These are phyloP conservation scores for Rosalia funebris DNA, from an alignment of 2,888 invertebrate genomes.

Conservation along the genomic window DNA sequence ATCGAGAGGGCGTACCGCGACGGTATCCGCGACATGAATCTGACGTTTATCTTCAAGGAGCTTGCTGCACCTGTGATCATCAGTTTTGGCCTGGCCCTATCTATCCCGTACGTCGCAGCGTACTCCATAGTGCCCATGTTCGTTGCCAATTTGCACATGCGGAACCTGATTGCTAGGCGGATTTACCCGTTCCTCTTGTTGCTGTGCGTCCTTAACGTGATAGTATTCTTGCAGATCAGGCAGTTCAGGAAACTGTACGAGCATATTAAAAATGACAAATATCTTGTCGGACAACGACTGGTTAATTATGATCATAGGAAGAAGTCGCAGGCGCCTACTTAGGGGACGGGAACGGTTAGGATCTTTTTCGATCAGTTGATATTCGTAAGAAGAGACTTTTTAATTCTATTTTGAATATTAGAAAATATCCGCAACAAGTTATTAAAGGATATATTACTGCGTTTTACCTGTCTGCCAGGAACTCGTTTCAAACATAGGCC, in stretches of 20 bases:
- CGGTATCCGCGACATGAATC: slow-evolving; percentile 91
- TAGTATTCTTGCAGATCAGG: slow-evolving; percentile 86
- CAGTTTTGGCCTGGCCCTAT: slow-evolving; percentile 87
- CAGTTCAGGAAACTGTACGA: slow-evolving; percentile 96
- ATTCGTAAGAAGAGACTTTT: neutral
- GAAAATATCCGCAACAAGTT: no score
- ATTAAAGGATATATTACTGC: neutral
- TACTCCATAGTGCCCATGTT: slow-evolving; percentile 79
- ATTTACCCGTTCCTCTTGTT: slow-evolving; percentile 91
- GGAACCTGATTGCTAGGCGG: slow-evolving; percentile 82
- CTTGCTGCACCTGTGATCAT: slow-evolving; percentile 91
- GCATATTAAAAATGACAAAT: slow-evolving; percentile 99
- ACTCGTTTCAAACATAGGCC: neutral
- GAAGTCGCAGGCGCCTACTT: slow-evolving; percentile 29
- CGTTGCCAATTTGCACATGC: slow-evolving; percentile 71
- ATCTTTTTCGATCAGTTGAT: slow-evolving; percentile 2
- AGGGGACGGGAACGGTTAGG: neutral
- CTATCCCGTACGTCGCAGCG: slow-evolving; percentile 92
- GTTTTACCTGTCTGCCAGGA: neutral
- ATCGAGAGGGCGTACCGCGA: slow-evolving; percentile 94
- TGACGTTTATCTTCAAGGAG: slow-evolving; percentile 84
- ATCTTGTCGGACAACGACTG: slow-evolving; percentile 93
- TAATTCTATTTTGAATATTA: neutral
- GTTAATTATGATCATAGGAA: slow-evolving; percentile 95
- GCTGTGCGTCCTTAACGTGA: slow-evolving; percentile 72